Conservation (phyloP, 2,113 vertebrate species). For the Fulmarus glacialis region DNA sequence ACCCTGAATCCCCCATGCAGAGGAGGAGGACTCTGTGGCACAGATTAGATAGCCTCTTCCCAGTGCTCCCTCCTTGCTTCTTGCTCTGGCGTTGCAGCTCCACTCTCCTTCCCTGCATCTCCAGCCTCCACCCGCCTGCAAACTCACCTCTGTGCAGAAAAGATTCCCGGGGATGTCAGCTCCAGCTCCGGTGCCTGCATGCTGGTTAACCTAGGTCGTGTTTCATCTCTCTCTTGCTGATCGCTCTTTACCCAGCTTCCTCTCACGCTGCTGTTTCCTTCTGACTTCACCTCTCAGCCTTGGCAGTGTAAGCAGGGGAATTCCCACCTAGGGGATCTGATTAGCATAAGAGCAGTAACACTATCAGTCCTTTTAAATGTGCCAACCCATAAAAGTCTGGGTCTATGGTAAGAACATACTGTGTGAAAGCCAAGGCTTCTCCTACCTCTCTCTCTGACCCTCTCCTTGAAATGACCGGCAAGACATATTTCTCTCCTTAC, state of each 20-base stretch:
- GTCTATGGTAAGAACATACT: background rate
- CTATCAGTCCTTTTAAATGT: background rate
- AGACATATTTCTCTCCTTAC: background rate
- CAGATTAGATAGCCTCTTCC: background rate
- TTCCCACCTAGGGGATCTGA: background rate
- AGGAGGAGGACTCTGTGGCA: background rate
- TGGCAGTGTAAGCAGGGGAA: background rate
- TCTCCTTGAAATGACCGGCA: background rate
- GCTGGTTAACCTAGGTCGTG: accelerated
- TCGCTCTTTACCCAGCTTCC: background rate
- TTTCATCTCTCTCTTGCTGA: background rate
- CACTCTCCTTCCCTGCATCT: background rate
- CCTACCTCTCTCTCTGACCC: background rate
- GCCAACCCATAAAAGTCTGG: background rate
- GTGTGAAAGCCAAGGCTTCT: background rate
- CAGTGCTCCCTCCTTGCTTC: background rate
- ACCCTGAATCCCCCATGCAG: background rate
- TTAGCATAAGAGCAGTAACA: background rate
- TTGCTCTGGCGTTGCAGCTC: background rate
- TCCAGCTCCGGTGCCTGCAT: background rate
- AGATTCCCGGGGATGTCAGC: background rate
- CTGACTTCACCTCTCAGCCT: background rate
- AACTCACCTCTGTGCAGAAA: background rate
- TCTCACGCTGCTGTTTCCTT: background rate
- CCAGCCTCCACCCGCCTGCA: background rate